Evolutionary conservation across 2,797 vertebrate species (phyloP), one percentile per base, ranked within the genome.

Genomic region (Neopelma chrysocephalum): DNA sequence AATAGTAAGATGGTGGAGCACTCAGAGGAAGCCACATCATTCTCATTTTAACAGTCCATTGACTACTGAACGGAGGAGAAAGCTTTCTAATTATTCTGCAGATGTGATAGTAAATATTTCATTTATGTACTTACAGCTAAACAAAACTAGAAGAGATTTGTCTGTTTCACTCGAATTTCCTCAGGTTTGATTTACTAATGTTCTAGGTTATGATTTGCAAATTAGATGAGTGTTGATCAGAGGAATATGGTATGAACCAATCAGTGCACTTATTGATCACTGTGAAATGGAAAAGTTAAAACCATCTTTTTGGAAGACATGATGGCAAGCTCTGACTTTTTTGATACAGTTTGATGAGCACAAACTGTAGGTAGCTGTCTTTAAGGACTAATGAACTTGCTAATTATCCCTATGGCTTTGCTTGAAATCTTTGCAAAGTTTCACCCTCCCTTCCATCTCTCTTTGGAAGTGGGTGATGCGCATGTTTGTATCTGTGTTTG

Each of bases 81-180:
- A 88, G 16, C 38, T 81, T 38, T 68, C 84, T 78, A 75, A 87
- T 93, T 82, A 80, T 80, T 94, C 69, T 86, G 38, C 53, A 72
- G 79, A 31, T 81, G 42, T 2, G 2, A 65, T 31, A 80, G 72
- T 78, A 82, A 87, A 91, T 54, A 90, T 57, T 91, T 71, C 20
- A 48, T 57, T 78, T 40, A 85, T 73, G 48, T 84, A 84, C 27
- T 87, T 91, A 53, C 36, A 57, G 48, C 34, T 81, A 86, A 91
- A 72, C 27, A 89, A 80, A 89, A 34, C 47, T 62, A 26, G 48
- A 57, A 85, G 15, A 71, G 20, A 4, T 61, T 90, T 90, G n/a
- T 85, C 72, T 91, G 73, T 90, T 94, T 76, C 69, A 36, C 58
- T 84, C 90, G 70, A 53, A 53, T 94, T 62, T 87, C 20, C 40